Conservation (phyloP, 2,113 vertebrate genomes). For the Ranitomeya variabilis region DNA sequence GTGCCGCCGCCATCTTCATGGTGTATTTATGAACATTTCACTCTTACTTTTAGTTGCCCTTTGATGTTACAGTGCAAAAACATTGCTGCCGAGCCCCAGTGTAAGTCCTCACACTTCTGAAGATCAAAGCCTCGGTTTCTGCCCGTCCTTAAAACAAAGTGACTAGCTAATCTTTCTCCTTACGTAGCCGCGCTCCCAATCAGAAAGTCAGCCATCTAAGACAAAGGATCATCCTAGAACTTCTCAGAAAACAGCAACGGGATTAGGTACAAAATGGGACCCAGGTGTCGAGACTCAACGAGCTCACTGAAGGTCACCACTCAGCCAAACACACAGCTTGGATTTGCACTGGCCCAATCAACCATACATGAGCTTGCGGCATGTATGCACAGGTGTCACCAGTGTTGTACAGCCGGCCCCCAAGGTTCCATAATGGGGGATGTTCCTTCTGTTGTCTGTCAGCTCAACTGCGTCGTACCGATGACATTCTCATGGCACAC, state of each 20-base stretch:
- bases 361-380: no score
- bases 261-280: not conserved
- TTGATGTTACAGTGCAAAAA: conserved; percentile 36
- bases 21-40: conserved; percentile 30
- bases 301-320: not conserved
- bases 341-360: no score
- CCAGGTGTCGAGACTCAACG: no score
- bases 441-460: no score
- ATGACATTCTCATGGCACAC: no score
- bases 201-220: not conserved
- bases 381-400: no score
- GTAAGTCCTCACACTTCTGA: not conserved
- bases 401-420: no score
- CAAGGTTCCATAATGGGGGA: no score
- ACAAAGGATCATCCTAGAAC: not conserved
- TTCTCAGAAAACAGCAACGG: not conserved
- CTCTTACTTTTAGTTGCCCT: not conserved
- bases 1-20: not conserved
- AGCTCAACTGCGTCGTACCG: no score
- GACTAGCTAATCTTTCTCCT: conserved; percentile 3
- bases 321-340: not conserved
- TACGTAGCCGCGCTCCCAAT: not conserved
- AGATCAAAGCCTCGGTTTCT: conserved; percentile 17
- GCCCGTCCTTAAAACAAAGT: conserved; percentile 21
- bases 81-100: not conserved